phyloP scores from a whole-genome alignment of 2,113 vertebrate species.

The Menidia beryllina region DNA sequence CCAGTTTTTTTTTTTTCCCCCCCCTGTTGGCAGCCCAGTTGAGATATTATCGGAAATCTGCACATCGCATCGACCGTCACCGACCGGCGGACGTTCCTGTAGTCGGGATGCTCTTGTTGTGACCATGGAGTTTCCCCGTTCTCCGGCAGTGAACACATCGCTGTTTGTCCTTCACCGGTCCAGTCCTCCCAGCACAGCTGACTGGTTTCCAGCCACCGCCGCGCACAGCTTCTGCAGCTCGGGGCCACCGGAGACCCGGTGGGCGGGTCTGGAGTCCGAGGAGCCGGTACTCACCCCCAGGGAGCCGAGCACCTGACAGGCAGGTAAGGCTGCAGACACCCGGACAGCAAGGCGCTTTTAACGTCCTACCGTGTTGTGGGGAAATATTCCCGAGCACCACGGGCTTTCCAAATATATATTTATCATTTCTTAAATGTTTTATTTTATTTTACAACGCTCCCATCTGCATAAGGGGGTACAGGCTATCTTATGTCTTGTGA shows the following conservation, averaged over 20 bases:
- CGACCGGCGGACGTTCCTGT: slow-evolving; percentile 40
- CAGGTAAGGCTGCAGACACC: slow-evolving; percentile 50
- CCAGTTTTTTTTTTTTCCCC: too few species aligned
- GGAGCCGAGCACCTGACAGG: slow-evolving; percentile 56
- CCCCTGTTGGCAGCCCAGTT: neutral
- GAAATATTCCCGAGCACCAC: too few species aligned
- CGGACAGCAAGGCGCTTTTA: neutral
- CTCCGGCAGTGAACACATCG: slow-evolving; percentile 42
- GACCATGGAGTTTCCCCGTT: slow-evolving; percentile 75
- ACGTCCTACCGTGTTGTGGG: too few species aligned
- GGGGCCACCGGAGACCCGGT: slow-evolving; percentile 42
- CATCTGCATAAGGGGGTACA: too few species aligned
- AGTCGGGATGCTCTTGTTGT: slow-evolving; percentile 73
- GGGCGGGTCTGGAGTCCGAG: slow-evolving; percentile 55
- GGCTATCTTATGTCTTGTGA: too few species aligned
- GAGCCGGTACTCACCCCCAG: slow-evolving; percentile 25
- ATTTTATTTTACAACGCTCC: too few species aligned
- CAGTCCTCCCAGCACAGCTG: slow-evolving; percentile 41
- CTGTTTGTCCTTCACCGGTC: slow-evolving; percentile 35
- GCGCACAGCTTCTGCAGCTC: slow-evolving; percentile 52
- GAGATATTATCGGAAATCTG: neutral
- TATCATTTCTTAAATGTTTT: too few species aligned
- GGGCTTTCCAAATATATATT: too few species aligned
- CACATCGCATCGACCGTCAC: neutral
- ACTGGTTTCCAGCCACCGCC: slow-evolving; percentile 42